These are phyloP conservation scores for Stegana nigrithorax DNA, from an alignment of 2,888 invertebrate species.

Conservation along the genomic window DNA sequence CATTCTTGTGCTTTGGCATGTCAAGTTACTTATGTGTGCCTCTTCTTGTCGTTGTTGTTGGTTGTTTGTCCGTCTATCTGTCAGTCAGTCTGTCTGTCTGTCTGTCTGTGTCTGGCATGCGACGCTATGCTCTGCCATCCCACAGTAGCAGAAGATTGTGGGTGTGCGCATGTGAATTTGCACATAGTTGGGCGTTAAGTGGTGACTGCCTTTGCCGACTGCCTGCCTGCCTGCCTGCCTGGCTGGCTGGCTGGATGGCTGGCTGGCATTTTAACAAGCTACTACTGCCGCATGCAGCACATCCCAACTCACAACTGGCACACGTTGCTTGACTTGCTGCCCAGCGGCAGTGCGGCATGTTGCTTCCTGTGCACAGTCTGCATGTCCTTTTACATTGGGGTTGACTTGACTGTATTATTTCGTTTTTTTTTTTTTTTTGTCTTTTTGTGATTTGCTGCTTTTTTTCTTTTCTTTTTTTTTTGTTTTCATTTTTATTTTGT, in stretches of 20 bases:
- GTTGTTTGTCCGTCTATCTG: neutral
- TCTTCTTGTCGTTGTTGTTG: constrained; percentile 3
- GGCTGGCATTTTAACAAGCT: constrained; percentile 58
- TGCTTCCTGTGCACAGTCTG: constrained; percentile 22
- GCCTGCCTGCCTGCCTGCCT: neutral
- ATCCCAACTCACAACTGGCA: constrained; percentile 17
- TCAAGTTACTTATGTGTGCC: constrained; percentile 16
- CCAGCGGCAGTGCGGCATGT: constrained; percentile 39
- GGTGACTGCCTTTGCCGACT: no score
- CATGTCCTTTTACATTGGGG: constrained; percentile 32
- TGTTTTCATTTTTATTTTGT: neutral
- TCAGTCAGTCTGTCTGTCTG: constrained; percentile 18
- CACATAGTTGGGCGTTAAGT: neutral
- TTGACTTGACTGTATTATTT: constrained; percentile 44
- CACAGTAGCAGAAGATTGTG: neutral
- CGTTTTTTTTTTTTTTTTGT: constrained; percentile 35
- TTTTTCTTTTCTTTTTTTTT: constrained; percentile 2
- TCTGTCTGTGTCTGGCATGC: neutral
- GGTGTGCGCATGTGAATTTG: neutral
- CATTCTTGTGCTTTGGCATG: constrained; percentile 34
- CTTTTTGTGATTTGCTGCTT: neutral
- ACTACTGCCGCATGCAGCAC: constrained; percentile 53
- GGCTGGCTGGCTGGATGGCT: constrained; percentile 14
- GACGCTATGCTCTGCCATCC: neutral
- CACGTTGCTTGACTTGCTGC: constrained; percentile 38